Percentiles rank a stretch among this genome's conserved stretches.
phyloP scores from a whole-genome alignment of 64 coral and sea anemone species.

The Montipora cactus region DNA sequence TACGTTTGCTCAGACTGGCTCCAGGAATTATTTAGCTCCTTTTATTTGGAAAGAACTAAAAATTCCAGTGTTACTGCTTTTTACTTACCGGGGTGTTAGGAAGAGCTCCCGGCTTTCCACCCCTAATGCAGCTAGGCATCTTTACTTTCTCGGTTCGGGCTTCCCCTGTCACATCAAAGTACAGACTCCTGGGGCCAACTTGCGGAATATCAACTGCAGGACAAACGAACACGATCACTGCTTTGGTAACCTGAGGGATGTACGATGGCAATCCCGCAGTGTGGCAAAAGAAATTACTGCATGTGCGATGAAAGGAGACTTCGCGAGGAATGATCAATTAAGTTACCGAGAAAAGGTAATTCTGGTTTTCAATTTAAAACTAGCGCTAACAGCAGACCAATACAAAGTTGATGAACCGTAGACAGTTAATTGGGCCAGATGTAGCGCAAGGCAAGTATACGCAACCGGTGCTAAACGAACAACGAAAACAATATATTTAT shows the following conservation, averaged over 20 bases:
- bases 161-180: constrained; percentile 93
- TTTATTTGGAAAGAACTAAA: not conserved
- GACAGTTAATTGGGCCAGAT: no score
- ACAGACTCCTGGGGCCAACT: constrained; percentile 84
- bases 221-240: not conserved
- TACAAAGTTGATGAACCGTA: no score
- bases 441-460: no score
- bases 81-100: constrained; percentile 86
- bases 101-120: constrained; percentile 89
- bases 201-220: constrained; percentile 55
- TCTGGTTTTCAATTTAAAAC: no score
- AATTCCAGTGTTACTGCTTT: not conserved
- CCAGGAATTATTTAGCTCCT: not conserved
- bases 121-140: constrained; percentile 78
- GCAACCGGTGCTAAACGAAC: no score
- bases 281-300: no score
- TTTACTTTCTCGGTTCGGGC: constrained; percentile 72
- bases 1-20: no score
- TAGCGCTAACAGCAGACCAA: no score
- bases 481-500: no score
- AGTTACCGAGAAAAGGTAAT: no score
- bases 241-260: not conserved
- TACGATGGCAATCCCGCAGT: no score
- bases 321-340: no score
- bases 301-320: not conserved